phyloP scores from a whole-genome alignment of 2,888 invertebrate species.

The Zaprionus bogoriensis region DNA sequence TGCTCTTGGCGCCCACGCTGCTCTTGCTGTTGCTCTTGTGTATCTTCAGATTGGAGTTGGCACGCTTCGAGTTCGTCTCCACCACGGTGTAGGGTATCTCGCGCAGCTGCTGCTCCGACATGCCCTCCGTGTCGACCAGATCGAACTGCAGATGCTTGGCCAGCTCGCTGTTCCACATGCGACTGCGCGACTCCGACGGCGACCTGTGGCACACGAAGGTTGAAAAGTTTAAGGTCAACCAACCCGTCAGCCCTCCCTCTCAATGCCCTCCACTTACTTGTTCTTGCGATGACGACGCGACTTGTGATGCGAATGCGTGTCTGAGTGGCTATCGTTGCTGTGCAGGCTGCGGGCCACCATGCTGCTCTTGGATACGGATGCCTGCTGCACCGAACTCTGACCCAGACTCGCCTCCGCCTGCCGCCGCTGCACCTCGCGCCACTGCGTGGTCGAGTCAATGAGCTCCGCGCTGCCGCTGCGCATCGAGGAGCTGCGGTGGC shows the following conservation, averaged over 20 bases:
- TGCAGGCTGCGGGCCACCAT: slow-evolving; percentile 82
- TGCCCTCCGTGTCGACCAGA: slow-evolving; percentile 93
- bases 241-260: background rate
- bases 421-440: slow-evolving; percentile 93
- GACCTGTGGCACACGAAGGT: slow-evolving; percentile 84
- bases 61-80: slow-evolving; percentile 85
- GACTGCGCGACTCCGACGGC: slow-evolving; percentile 87
- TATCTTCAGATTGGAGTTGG: slow-evolving; percentile 82
- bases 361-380: slow-evolving; percentile 87
- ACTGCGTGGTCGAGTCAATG: slow-evolving; percentile 93
- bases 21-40: slow-evolving; percentile 83
- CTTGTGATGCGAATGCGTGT: slow-evolving; percentile 84
- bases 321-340: slow-evolving; percentile 85
- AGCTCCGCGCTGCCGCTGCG: slow-evolving; percentile 85
- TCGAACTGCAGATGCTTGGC: slow-evolving; percentile 94
- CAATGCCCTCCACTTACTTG: slow-evolving; percentile 84
- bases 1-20: slow-evolving; percentile 80
- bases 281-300: slow-evolving; percentile 85
- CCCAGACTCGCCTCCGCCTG: slow-evolving; percentile 85
- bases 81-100: slow-evolving; percentile 95
- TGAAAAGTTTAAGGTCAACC: background rate
- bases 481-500: slow-evolving; percentile 82
- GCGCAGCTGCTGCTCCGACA: slow-evolving; percentile 92
- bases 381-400: slow-evolving; percentile 86
- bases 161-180: slow-evolving; percentile 89